Evolutionary conservation across 2,888 invertebrate genomes (phyloP).

Genomic region (Drosophila hawaiiensis): DNA sequence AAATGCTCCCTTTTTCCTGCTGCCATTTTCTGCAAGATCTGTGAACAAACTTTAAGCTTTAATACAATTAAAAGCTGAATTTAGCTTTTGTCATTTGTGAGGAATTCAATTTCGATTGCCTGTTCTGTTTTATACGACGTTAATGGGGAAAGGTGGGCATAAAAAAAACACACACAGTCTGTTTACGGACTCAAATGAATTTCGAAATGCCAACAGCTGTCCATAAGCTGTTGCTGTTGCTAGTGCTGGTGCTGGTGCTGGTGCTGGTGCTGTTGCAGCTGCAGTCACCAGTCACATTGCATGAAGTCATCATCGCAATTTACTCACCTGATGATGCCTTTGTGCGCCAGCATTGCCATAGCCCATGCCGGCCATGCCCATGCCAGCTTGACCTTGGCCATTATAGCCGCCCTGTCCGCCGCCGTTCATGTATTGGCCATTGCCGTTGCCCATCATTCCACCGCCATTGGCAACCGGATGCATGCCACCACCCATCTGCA

Average conservation of each 20-base stretch:
- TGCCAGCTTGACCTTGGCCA: slow-evolving; percentile 67
- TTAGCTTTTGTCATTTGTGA: slow-evolving; percentile 19
- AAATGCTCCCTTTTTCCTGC: background rate
- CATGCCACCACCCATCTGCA: slow-evolving; percentile 83
- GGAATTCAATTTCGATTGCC: slow-evolving; percentile 30
- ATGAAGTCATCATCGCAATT: slow-evolving; percentile 40
- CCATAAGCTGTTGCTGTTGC: slow-evolving; percentile 13
- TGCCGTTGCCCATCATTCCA: slow-evolving; percentile 76
- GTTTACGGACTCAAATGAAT: slow-evolving; percentile 55
- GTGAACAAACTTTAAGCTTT: background rate
- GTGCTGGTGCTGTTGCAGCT: slow-evolving; percentile 13
- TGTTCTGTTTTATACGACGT: slow-evolving; percentile 4
- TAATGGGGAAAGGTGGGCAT: slow-evolving; percentile 15
- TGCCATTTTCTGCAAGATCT: background rate
- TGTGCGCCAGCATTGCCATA: slow-evolving; percentile 78
- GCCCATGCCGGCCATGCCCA: slow-evolving; percentile 81
- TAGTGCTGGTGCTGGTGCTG: slow-evolving; percentile 15
- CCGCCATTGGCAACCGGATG: slow-evolving; percentile 80
- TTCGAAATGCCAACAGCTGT: slow-evolving; percentile 43
- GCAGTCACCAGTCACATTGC: slow-evolving; percentile 22
- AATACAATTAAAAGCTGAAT: background rate
- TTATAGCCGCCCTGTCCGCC: slow-evolving; percentile 72
- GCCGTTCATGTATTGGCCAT: slow-evolving; percentile 83
- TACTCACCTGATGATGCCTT: slow-evolving; percentile 85
- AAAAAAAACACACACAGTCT: slow-evolving; percentile 31